Evolutionary conservation across 2,797 vertebrate genomes (phyloP), one percentile per base, ranked within the genome.

Genomic region (Buceros bicornis): DNA sequence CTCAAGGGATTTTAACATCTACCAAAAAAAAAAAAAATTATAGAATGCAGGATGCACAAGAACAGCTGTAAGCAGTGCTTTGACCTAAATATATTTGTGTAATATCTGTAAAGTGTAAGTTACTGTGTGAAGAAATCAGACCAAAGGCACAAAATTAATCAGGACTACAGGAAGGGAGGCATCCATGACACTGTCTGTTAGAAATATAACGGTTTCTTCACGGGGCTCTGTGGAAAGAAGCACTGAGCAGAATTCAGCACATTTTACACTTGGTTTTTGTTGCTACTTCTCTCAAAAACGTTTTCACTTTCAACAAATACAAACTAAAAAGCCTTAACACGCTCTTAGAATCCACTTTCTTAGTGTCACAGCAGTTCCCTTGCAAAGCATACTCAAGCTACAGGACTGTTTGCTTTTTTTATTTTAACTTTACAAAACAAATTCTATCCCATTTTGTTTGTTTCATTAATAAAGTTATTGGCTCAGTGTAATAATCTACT

Each of bases 141-240:
- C 94, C 78, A 97, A 98, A 98, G 98, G 97, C 97, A 97, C 97
- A 82, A 95, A 94, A 92, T 97, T 11, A 95, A 65, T 45, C 57
- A 6, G 89, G 89, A 91, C 94, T 87, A 92, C 58, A 81, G 51
- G 82, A 66, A 89, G 87, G 87, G 61, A 88, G 91, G 96, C 91
- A 71, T 69, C 97, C 97, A 79, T 79, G 93, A 97, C 95, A 70
- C 72, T 65, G 66, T n/a, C 9, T 33, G 87, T 76, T 67, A 87
- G 94, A 93, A 97, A 86, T 87, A 45, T 8, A n/a, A 67, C 37
- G 85, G 85, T 74, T 81, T 47, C n/a, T 6, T 94, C 26, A 78
- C 3, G 5, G 96, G 90, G 78, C 67, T 67, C 80, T 82, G 81
- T 66, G 88, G 85, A 82, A 86, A 82, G 80, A 76, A 78, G 93